These are phyloP conservation scores for Ganaspis brasiliensis DNA, from an alignment of 2,888 invertebrate species.

Conservation along the genomic window DNA sequence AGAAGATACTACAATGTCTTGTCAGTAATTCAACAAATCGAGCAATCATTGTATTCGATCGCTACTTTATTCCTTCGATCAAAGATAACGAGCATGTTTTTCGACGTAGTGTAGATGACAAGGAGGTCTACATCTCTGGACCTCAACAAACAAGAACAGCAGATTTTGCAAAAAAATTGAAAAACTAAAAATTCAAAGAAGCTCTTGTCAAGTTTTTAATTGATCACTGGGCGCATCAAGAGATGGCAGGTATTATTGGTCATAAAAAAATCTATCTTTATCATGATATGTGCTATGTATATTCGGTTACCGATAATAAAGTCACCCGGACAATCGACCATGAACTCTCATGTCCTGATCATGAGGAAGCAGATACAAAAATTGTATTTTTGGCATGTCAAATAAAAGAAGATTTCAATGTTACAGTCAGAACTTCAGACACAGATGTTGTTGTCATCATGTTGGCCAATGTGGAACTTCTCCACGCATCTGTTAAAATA, in stretches of 20 bases:
- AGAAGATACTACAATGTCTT: conserved; percentile 27
- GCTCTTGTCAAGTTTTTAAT: conserved; percentile 68
- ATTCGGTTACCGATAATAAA: conserved; percentile 53
- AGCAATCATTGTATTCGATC: conserved; percentile 51
- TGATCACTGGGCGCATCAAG: conserved; percentile 65
- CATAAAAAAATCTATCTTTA: conserved; percentile 62
- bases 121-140: conserved; percentile 48
- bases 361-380: conserved; percentile 66
- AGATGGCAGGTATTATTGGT: conserved; percentile 64
- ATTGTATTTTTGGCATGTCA: conserved; percentile 60
- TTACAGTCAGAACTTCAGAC: conserved; percentile 50
- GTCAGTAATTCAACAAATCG: conserved; percentile 15
- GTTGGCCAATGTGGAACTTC: background rate
- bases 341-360: conserved; percentile 54
- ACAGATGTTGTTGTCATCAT: conserved; percentile 53
- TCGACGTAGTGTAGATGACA: background rate
- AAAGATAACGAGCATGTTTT: conserved; percentile 52
- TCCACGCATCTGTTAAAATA: background rate
- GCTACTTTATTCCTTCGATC: conserved; percentile 54
- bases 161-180: conserved; percentile 53
- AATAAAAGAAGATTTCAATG: conserved; percentile 50
- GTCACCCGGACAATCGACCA: conserved; percentile 52
- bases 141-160: conserved; percentile 51
- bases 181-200: conserved; percentile 54
- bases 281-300: conserved; percentile 58